phyloP scores from a whole-genome alignment of 2,113 vertebrate species.

The Corythornis madagascariensis region DNA sequence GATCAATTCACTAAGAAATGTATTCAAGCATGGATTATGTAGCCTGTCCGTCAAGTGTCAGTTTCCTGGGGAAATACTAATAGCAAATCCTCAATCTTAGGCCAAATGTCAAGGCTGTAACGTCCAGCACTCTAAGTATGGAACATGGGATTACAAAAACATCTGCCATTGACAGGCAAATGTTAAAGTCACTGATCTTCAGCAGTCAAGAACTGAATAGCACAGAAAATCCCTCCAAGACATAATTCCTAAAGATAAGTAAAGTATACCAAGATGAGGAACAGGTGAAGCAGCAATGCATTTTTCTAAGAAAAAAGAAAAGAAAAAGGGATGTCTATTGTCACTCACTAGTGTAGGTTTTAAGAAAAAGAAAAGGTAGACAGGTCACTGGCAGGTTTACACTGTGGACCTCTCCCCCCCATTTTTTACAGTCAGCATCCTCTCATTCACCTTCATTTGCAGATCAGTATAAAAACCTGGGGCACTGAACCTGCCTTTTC shows the following conservation, averaged over 20 bases:
- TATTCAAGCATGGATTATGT: conserved; percentile 46
- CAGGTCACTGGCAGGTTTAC: not conserved
- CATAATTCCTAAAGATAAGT: conserved; percentile 36
- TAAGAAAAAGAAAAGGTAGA: not conserved
- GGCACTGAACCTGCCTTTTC: not conserved
- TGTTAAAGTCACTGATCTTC: conserved; percentile 47
- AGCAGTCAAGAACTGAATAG: conserved; percentile 24
- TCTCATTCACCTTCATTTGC: not conserved
- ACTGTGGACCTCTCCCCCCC: not conserved
- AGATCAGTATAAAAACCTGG: not conserved
- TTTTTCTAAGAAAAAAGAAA: conserved; percentile 8
- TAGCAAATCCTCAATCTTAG: conserved; percentile 60
- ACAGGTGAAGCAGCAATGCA: not conserved
- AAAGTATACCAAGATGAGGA: conserved; percentile 34
- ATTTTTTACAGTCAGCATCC: not conserved
- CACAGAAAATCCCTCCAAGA: conserved; percentile 51
- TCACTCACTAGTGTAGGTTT: not conserved
- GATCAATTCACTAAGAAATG: conserved; percentile 45
- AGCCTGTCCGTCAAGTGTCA: conserved; percentile 45
- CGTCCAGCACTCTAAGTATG: conserved; percentile 42
- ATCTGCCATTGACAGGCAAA: conserved; percentile 70
- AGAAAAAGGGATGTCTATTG: not conserved
- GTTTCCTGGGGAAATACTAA: conserved; percentile 55
- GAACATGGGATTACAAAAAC: conserved; percentile 59
- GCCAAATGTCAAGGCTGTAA: conserved; percentile 62